Base-by-base conservation (phyloP, 2,888 invertebrate species). In the Drosophila infuscata region DNA sequence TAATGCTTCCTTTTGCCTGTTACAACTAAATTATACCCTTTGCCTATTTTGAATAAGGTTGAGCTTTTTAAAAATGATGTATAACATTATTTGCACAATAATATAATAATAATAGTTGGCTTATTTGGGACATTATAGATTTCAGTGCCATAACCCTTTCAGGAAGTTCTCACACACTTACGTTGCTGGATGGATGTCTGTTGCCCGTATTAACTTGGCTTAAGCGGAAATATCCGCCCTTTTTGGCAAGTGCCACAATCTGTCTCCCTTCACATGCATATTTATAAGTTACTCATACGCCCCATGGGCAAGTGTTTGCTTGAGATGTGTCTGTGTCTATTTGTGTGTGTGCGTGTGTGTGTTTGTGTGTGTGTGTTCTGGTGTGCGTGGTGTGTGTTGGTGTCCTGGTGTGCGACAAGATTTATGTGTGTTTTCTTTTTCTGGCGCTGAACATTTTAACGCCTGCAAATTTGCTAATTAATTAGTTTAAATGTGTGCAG, bases 391-490 rank as follows among this genome's bases (percentile, higher is more conserved):
- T 58, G 36, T 65, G 62, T 7, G 36, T 30, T 67, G 79, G 53
- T 57, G 15, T 82, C 85, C 77, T 84, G 83, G 59, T 83, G 84
- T 68, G 89, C 78, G 78, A 81, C 75, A 88, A 88, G 87, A 85
- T 85, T 85, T 89, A 85, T 87, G 87, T 72, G 20, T 68, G 79
- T 70, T 89, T 86, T 84, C 76, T 89, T 86, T 87, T 84, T 54
- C 70, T 74, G 84, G 65, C 89, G 57, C 66, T 68, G 70, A 78
- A 87, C 89, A 85, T 89, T 87, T 87, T 70, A 86, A 82, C 88
- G 89, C 85, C 85, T 87, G 76, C 76, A 81, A 87, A 89, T 89
- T 88, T 68, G 73, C 81, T 87, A 89, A 87, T 87, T 87, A 87
- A 87, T 87, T 87, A 73, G 88, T 85, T 85, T 79, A 85, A 81